Evolutionary conservation across 2,797 vertebrate species (phyloP), one percentile per base, ranked within the genome.

Genomic region (Chelon labrosus): DNA sequence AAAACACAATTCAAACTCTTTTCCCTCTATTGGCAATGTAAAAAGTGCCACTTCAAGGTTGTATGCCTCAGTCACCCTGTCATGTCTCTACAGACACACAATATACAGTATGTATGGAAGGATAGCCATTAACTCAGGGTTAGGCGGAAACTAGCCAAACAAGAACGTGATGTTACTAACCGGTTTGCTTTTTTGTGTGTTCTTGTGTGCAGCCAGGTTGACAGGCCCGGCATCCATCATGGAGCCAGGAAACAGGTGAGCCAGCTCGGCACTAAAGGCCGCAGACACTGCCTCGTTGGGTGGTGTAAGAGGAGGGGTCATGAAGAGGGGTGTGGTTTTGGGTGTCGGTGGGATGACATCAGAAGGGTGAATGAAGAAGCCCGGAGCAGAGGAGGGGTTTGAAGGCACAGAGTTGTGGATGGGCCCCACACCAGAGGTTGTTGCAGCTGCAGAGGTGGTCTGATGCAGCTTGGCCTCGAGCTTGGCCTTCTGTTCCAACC

Each of bases 391-490:
- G 64, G 96, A 95, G 49, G 96, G 88, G 90, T 98, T 98, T 80
- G 98, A 97, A 96, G 97, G 96, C 95, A 99, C 96, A 16, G 97
- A 97, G 93, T 97, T 97, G 92, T 97, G 97, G 88, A 98, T 96
- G 86, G 97, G 96, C 68, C 97, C 97, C 81, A 96, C 96, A 53
- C 95, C 94, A 9, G 97, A 96, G 68, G 96, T 94, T 0, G 96
- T 95, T 27, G 95, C 95, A 0, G 96, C 95, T 0, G 97, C 96
- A 44, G 97, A 97, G 66, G 98, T 98, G 63, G 98, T 99, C 96
- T 99, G 98, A 86, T 99, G 98, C 65, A 99, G 94, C 90, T 99
- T 99, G 82, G 98, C 98, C 93, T 99, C 98, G 87, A 99, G 95
- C 84, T 99, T 99, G 56, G 98, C 98, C 90, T 99, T 99, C 98